phyloP scores from a whole-genome alignment of 2,888 invertebrate species.

The Dusona sp. region DNA sequence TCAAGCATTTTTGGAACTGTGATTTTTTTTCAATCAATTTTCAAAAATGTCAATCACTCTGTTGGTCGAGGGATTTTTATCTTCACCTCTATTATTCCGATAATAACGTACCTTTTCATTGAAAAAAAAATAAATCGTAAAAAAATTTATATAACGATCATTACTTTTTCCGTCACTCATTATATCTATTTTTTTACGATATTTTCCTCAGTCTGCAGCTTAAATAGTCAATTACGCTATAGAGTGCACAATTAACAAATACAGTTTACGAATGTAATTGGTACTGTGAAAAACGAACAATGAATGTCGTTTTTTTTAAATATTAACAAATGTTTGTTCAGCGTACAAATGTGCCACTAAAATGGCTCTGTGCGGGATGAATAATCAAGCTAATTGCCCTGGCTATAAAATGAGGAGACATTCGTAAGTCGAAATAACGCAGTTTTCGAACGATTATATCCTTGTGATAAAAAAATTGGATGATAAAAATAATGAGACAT shows the following conservation, averaged over 20 bases:
- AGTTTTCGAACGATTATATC: no score
- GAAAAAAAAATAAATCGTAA: slow-evolving; percentile 5
- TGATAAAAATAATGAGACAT: not conserved
- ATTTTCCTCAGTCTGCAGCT: not conserved
- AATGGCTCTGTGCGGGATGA: not conserved
- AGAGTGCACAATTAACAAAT: not conserved
- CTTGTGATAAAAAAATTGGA: not conserved
- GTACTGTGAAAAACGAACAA: not conserved
- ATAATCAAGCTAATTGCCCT: not conserved
- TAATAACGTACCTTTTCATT: not conserved
- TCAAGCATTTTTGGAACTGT: not conserved
- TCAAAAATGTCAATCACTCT: not conserved
- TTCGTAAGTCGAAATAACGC: not conserved
- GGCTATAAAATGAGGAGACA: not conserved
- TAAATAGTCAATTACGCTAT: not conserved
- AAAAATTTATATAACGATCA: not conserved
- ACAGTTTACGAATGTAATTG: not conserved
- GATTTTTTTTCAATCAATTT: not conserved
- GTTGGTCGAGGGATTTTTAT: not conserved
- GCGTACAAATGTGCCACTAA: not conserved
- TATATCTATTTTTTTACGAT: slow-evolving; percentile 3
- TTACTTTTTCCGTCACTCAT: slow-evolving; percentile 14
- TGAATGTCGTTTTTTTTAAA: not conserved
- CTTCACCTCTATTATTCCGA: not conserved
- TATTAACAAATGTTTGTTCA: not conserved